phyloP scores from a whole-genome alignment of 2,888 invertebrate species.

The Iselma pallidipennis region DNA sequence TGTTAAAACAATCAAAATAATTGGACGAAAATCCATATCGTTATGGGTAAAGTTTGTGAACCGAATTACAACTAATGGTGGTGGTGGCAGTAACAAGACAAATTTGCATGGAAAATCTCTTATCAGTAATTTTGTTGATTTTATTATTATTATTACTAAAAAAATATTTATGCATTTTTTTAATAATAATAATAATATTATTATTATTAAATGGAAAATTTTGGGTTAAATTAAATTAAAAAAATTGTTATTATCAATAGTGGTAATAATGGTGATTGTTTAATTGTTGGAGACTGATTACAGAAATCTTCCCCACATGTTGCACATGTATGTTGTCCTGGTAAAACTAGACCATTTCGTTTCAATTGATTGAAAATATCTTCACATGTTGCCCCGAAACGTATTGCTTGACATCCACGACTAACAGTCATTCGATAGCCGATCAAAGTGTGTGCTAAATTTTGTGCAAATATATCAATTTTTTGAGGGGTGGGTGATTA shows the following conservation, averaged over 20 bases:
- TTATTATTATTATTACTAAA: neutral
- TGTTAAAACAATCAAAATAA: neutral
- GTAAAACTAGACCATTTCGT: conserved; percentile 36
- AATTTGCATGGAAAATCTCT: neutral
- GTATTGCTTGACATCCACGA: conserved; percentile 44
- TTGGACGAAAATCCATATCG: neutral
- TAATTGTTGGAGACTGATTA: conserved; percentile 17
- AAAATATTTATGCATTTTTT: conserved; percentile 1
- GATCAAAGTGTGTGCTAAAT: conserved; percentile 5
- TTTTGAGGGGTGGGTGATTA: neutral
- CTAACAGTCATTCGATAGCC: conserved; percentile 30
- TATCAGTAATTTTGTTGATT: neutral
- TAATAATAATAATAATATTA: conserved; percentile 3
- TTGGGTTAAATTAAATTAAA: neutral
- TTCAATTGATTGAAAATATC: conserved; percentile 45
- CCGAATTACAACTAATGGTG: neutral
- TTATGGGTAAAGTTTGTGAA: neutral
- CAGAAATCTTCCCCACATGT: conserved; percentile 46
- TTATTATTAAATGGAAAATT: neutral
- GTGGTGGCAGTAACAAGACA: too few relatives aligned
- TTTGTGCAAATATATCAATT: neutral
- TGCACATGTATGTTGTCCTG: conserved; percentile 45
- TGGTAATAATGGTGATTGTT: neutral
- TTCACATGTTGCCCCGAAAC: conserved; percentile 45
- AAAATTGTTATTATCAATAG: neutral